Evolutionary conservation across 2,113 vertebrate genomes (phyloP), one percentile per base, ranked within the genome.

Genomic region (Cephalopholis sonnerati): DNA sequence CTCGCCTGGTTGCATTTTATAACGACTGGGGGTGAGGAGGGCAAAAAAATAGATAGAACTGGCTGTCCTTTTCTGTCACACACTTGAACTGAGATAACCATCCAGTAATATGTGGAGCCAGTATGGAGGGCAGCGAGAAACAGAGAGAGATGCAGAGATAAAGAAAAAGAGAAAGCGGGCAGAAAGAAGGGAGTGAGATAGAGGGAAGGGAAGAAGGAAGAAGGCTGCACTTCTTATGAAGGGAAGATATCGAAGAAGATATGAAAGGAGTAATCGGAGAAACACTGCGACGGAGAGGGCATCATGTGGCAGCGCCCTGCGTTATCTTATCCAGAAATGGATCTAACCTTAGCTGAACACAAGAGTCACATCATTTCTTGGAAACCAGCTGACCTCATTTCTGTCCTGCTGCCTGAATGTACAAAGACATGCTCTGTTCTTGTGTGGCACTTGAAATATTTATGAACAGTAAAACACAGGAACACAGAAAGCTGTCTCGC

Each of bases 11-110:
- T 79, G 59, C 20, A 81, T 86, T 85, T 87, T 79, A 74, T 11
- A 79, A 58, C 66, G 51, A 55, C 46, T 63, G 46, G 18, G 29
- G 62, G 72, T 87, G 7, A 70, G n/a, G 9, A 67, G 73, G 36
- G 32, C 36, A 67, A 79, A n/a, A 3, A 84, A 83, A 75, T 22
- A 66, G 74, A 84, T 3, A 63, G 71, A 89, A 74, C 25, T 39
- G 58, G 29, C 53, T 82, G 77, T 71, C 83, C 81, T 79, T 79
- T 72, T 50, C 84, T 58, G 41, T 68, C 64, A 81, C 71, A 75
- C 77, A 72, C 62, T 84, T 91, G 63, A 89, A 90, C 91, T 57
- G 50, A 87, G 88, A 91, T 89, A 91, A 86, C 81, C 67, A 85
- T 87, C 74, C 64, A 2, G 18, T 92, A 89, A 91, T 86, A 90